Percentiles rank a stretch among this genome's conserved stretches.
Conservation (phyloP, 1,140 invertebrate species). For the Sycophila sp. region DNA sequence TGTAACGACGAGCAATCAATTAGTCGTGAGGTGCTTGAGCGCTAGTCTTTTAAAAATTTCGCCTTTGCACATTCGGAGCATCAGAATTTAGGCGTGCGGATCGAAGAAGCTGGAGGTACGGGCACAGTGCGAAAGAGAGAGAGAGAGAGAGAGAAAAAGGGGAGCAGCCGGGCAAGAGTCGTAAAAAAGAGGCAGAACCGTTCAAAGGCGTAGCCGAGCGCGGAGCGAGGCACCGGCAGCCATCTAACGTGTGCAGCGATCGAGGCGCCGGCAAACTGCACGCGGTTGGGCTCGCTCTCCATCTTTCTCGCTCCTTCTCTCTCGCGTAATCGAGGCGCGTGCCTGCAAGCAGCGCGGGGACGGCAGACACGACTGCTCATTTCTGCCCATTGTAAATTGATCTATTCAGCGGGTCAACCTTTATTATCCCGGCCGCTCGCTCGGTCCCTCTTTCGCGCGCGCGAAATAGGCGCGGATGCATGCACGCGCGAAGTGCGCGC, state of each 20-base stretch:
- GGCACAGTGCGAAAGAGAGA: too few species aligned
- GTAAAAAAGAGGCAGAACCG: too few species aligned
- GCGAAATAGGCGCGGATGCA: conserved; percentile 20
- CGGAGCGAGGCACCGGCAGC: neutral
- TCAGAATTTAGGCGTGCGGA: too few species aligned
- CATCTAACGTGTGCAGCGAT: neutral
- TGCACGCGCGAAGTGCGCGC: neutral
- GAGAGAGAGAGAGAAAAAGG: too few species aligned
- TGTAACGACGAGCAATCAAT: too few species aligned
- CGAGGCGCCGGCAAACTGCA: neutral
- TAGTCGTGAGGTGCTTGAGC: too few species aligned
- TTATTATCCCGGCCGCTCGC: conserved; percentile 50
- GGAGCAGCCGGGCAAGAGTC: too few species aligned
- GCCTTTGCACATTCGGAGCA: too few species aligned
- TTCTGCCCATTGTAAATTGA: conserved; percentile 65
- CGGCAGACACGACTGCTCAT: conserved; percentile 54
- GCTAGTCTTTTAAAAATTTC: too few species aligned
- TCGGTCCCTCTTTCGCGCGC: conserved; percentile 37
- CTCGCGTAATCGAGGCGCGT: neutral
- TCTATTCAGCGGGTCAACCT: conserved; percentile 61
- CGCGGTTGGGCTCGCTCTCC: neutral
- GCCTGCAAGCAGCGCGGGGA: neutral
- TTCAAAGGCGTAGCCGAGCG: too few species aligned
- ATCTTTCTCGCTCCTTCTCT: neutral
- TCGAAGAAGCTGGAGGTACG: too few species aligned